A percentile compares a stretch with the other conserved stretches of the same genome.
Conservation (phyloP, 1,140 invertebrate species). For the Drosophila sp. region DNA sequence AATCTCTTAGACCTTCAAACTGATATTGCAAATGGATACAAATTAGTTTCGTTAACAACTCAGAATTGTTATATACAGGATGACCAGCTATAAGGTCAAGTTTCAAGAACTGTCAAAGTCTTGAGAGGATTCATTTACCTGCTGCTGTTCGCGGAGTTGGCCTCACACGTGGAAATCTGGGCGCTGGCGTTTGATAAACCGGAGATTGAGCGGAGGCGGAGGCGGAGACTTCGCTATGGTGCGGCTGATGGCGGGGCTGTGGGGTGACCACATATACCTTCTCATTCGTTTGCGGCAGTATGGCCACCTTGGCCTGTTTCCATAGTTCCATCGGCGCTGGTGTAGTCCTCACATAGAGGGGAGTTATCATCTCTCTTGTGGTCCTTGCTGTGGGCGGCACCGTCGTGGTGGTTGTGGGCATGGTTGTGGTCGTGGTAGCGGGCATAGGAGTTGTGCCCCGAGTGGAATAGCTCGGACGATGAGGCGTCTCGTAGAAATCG, state of each 20-base stretch:
- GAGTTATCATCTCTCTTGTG: conserved; percentile 40
- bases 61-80: too few species aligned
- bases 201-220: conserved; percentile 48
- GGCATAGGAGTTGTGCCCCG: conserved; percentile 27
- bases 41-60: too few species aligned
- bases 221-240: conserved; percentile 18
- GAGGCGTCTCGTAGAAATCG: conserved; percentile 52
- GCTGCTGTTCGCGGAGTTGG: conserved; percentile 85
- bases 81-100: too few species aligned
- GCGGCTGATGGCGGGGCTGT: conserved; percentile 84
- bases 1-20: too few species aligned
- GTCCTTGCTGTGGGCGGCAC: not conserved
- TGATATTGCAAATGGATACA: too few species aligned
- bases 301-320: conserved; percentile 88
- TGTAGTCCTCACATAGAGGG: conserved; percentile 64
- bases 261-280: conserved; percentile 92
- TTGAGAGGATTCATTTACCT: too few species aligned
- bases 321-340: conserved; percentile 85
- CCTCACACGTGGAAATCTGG: conserved; percentile 86
- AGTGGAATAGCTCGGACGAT: conserved; percentile 24
- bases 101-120: too few species aligned
- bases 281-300: conserved; percentile 90
- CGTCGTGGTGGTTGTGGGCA: conserved; percentile 30
- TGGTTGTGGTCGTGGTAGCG: conserved; percentile 14
- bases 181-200: conserved; percentile 86